Conservation (phyloP, 1,140 invertebrate genomes). For the Orussus abietinus region DNA sequence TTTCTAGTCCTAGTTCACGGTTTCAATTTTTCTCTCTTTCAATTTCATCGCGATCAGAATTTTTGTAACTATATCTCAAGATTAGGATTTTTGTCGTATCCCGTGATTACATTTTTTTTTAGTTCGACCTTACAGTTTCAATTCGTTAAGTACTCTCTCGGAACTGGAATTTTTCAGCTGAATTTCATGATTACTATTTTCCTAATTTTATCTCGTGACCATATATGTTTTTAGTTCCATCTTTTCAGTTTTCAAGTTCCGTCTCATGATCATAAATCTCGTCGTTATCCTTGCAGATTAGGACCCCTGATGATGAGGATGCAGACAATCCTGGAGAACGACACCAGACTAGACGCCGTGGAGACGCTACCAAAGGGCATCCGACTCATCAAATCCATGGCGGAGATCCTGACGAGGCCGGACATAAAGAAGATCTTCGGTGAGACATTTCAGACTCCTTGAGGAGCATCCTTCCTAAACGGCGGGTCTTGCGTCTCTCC, state of each 20-base stretch:
- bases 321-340: slow-evolving; percentile 50
- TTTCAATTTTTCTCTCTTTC: too few species aligned
- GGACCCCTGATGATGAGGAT: slow-evolving; percentile 48
- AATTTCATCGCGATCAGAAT: too few species aligned
- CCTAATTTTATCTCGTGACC: too few species aligned
- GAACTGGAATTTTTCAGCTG: too few species aligned
- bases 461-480: slow-evolving; percentile 13
- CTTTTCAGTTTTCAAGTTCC: slow-evolving; percentile 5
- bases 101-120: too few species aligned
- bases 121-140: too few species aligned
- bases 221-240: background rate
- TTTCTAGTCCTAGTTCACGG: too few species aligned
- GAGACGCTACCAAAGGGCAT: slow-evolving; percentile 57
- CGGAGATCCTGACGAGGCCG: slow-evolving; percentile 58
- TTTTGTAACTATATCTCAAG: too few species aligned
- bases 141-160: too few species aligned
- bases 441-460: slow-evolving; percentile 34
- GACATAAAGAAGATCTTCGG: slow-evolving; percentile 57
- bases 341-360: slow-evolving; percentile 51
- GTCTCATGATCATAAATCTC: too few species aligned
- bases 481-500: slow-evolving; percentile 13
- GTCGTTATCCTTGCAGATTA: slow-evolving; percentile 31
- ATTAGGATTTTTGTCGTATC: too few species aligned
- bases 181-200: too few species aligned
- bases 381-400: slow-evolving; percentile 58